Base-by-base conservation (phyloP, 2,797 vertebrate species). In the Tangara arthus region DNA sequence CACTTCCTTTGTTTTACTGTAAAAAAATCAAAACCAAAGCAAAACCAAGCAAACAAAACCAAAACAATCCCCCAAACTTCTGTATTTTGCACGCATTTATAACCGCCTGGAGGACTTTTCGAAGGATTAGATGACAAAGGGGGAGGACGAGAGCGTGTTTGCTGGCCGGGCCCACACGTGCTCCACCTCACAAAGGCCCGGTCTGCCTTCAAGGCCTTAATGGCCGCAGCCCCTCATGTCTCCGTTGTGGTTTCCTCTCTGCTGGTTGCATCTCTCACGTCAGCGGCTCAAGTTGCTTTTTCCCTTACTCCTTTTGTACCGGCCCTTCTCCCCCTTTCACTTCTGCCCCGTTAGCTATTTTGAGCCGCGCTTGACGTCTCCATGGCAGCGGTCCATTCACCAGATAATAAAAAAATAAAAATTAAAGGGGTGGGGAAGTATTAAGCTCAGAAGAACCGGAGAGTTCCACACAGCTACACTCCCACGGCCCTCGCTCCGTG, bases 381-480 rank as follows among this genome's bases (percentile, higher is more conserved):
- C 90, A 95, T 64, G 63, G 92, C 82, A 94, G 91, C 86, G 23
- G 19, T 20, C 78, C 91, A 61, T 84, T 95, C 87, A 90, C 75
- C 44, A 61, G 32, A 61, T 63, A 32, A 93, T 66, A 47, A 42
- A 8, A 37, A 22, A 68, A 17, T 1, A 18, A 30, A 65, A 32
- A 59, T 20, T 27, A 20, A 66, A 52, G 46, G 22, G 34, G 37
- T 30, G 57, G 55, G 59, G 69, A 86, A 69, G n/a, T 28, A 80
- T 34, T 15, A 65, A 71, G 41, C 46, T 1, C 46, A 60, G 49
- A 34, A 50, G 47, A 79, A 72, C 1, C 3, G 15, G 18, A 22
- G 50, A 4, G 10, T 88, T 42, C 15, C 32, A 37, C 49, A 41
- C 39, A 32, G 16, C 26, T 0, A 42, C 3, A 3, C 46, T 34